Evolutionary conservation across 2,113 vertebrate species (phyloP).

Genomic region (Clinocottus analis): DNA sequence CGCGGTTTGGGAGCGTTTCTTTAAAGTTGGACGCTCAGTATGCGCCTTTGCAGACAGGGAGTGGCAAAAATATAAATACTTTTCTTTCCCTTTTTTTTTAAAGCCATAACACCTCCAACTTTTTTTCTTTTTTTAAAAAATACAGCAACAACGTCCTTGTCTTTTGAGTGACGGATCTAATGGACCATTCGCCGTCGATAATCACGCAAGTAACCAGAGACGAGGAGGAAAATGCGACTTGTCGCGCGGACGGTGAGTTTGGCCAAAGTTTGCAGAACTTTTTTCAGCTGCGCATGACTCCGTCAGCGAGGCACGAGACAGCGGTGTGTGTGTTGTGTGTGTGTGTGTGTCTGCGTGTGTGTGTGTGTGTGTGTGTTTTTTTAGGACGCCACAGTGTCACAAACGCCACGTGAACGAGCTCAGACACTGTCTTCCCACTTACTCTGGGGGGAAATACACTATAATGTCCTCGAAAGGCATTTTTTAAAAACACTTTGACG

Average conservation of each 20-base stretch:
- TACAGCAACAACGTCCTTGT: constrained; percentile 27
- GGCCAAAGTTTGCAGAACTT: constrained; percentile 55
- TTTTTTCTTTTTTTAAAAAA: background rate
- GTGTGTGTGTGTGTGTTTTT: too few relatives aligned
- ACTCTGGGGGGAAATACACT: background rate
- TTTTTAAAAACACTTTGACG: background rate
- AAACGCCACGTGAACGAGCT: background rate
- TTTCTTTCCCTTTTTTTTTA: constrained; percentile 2
- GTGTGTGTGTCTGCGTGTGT: too few relatives aligned
- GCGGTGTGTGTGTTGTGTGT: too few relatives aligned
- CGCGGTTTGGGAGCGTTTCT: background rate
- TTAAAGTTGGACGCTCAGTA: constrained; percentile 20
- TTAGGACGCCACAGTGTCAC: background rate
- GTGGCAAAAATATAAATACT: constrained; percentile 65
- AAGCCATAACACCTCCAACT: constrained; percentile 20
- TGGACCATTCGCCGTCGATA: constrained; percentile 79
- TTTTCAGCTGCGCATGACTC: constrained; percentile 64
- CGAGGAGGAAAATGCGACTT: constrained; percentile 75
- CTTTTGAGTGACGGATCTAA: constrained; percentile 62
- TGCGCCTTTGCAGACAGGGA: constrained; percentile 60
- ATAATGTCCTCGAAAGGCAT: too few relatives aligned
- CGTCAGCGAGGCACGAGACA: background rate
- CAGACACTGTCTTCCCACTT: accelerated
- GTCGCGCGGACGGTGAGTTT: constrained; percentile 79
- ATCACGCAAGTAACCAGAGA: constrained; percentile 82